Conservation (phyloP, 1,140 invertebrate species). For the Manduca sexta region DNA sequence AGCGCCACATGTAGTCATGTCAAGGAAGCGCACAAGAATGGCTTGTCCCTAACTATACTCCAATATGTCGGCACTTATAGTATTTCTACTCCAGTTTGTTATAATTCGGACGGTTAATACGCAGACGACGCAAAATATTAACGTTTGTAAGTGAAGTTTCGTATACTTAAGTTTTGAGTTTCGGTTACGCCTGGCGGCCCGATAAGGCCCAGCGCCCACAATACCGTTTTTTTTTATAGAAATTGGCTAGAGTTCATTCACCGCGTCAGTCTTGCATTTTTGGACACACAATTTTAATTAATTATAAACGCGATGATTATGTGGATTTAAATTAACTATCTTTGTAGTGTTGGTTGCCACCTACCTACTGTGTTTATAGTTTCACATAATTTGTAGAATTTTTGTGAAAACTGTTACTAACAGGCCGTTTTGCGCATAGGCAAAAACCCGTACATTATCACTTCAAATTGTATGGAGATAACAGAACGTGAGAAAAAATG, state of each 20-base stretch:
- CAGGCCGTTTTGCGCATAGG: too few species aligned
- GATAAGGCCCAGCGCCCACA: constrained; percentile 6
- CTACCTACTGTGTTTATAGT: too few species aligned
- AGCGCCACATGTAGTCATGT: not conserved
- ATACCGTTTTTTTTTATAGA: constrained; percentile 4
- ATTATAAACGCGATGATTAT: too few species aligned
- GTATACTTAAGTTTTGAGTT: not conserved
- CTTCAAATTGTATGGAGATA: too few species aligned
- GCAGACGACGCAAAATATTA: constrained; percentile 76
- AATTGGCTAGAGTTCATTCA: constrained; percentile 4
- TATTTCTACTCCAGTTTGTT: constrained; percentile 18
- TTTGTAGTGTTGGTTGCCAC: too few species aligned
- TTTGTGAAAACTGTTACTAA: too few species aligned
- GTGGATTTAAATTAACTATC: too few species aligned
- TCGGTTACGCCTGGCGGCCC: constrained; percentile 1
- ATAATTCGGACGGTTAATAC: constrained; percentile 21
- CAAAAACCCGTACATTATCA: too few species aligned
- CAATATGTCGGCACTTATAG: constrained; percentile 7
- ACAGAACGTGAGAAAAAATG: too few species aligned
- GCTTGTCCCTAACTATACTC: not conserved
- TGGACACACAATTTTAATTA: too few species aligned
- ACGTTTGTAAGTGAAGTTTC: constrained; percentile 70
- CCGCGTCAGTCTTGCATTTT: constrained; percentile 1
- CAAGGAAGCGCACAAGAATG: not conserved
- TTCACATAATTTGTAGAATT: too few species aligned